phyloP scores from a whole-genome alignment of 2,113 vertebrate species.

The Macroglossus sobrinus region DNA sequence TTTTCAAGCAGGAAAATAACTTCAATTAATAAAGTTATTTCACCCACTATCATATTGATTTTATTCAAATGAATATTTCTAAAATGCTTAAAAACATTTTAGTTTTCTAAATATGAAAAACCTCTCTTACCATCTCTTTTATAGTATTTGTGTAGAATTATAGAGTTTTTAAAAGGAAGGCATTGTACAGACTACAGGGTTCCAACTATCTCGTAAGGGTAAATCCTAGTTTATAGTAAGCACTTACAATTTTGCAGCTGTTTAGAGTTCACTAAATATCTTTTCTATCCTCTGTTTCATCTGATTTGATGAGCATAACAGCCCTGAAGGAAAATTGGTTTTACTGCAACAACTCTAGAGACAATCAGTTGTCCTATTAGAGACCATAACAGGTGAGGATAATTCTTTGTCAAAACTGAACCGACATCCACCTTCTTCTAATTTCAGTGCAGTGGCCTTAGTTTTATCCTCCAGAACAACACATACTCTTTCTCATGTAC shows the following conservation, averaged over 20 bases:
- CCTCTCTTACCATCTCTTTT: neutral
- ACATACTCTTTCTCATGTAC: neutral
- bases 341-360: neutral
- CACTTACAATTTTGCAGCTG: neutral
- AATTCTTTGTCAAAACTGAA: neutral
- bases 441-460: neutral
- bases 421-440: neutral
- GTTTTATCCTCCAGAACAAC: neutral
- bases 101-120: neutral
- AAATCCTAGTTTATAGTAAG: neutral
- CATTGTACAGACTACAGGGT: neutral
- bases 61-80: conserved; percentile 28
- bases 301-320: neutral
- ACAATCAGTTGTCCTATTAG: neutral
- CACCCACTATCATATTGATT: neutral
- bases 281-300: neutral
- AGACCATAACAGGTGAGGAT: neutral
- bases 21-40: conserved; percentile 5
- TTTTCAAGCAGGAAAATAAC: conserved; percentile 4
- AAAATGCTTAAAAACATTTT: neutral
- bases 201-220: neutral
- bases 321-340: neutral
- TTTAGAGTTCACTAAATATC: neutral
- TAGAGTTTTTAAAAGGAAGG: neutral
- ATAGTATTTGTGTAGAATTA: neutral